Conservation (phyloP, 2,888 invertebrate species). For the Gibbula magus region DNA sequence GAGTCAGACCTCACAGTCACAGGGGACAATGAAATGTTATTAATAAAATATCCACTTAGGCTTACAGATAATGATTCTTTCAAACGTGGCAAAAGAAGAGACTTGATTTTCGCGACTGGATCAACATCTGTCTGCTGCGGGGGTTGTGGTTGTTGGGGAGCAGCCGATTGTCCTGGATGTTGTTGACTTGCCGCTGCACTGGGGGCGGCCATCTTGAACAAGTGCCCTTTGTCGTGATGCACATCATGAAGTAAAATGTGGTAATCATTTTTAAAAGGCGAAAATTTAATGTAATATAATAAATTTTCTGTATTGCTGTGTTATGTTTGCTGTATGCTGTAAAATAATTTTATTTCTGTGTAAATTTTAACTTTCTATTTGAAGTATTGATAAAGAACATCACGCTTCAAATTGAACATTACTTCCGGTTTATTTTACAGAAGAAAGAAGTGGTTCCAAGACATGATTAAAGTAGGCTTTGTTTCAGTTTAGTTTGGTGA, state of each 20-base stretch:
- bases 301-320: too few species aligned
- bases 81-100: slow-evolving; percentile 58
- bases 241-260: neutral
- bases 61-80: slow-evolving; percentile 64
- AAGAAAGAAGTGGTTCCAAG: neutral
- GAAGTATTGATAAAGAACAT: neutral
- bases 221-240: neutral
- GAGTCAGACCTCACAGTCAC: too few species aligned
- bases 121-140: slow-evolving; percentile 52
- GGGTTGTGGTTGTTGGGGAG: slow-evolving; percentile 37
- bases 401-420: neutral
- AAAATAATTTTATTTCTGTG: neutral
- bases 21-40: neutral
- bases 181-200: neutral
- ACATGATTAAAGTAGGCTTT: neutral
- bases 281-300: too few species aligned
- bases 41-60: neutral
- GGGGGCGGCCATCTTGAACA: slow-evolving; percentile 25
- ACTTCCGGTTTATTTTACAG: neutral
- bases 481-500: neutral
- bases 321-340: neutral
- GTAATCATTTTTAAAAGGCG: too few species aligned
- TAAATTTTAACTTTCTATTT: neutral
- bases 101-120: slow-evolving; percentile 60
- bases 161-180: slow-evolving; percentile 16